A percentile compares a stretch with the other conserved stretches of the same genome.
These are phyloP conservation scores for Acrobasis consociella DNA, from an alignment of 2,888 invertebrate species.

Conservation along the genomic window DNA sequence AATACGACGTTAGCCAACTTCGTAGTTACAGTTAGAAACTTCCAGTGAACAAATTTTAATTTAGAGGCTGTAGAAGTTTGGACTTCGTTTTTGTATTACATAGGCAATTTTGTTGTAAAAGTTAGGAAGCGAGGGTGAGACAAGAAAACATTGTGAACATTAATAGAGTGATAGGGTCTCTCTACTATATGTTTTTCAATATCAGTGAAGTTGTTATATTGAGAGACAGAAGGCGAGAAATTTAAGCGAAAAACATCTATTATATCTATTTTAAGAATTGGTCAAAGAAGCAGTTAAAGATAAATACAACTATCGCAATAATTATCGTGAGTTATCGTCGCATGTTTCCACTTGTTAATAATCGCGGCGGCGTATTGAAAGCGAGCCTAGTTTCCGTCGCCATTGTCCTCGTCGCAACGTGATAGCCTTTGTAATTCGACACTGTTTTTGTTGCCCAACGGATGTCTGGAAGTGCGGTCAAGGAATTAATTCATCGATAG, in stretches of 20 bases:
- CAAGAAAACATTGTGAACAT: not conserved
- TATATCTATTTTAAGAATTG: too few species aligned
- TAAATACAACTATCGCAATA: not conserved
- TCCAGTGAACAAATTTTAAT: not conserved
- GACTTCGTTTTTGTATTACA: not conserved
- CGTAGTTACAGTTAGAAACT: slow-evolving; percentile 10
- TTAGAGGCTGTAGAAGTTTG: not conserved
- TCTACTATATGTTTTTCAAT: too few species aligned
- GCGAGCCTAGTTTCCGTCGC: slow-evolving; percentile 41
- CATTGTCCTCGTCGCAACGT: slow-evolving; percentile 36
- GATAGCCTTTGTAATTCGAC: slow-evolving; percentile 23
- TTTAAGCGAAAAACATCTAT: too few species aligned
- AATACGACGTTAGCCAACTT: slow-evolving; percentile 11
- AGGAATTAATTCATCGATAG: slow-evolving; percentile 15
- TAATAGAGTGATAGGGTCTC: too few species aligned
- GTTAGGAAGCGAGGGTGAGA: not conserved
- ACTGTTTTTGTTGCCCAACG: slow-evolving; percentile 22
- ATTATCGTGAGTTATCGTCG: slow-evolving; percentile 31
- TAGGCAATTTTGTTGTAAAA: not conserved
- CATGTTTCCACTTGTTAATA: slow-evolving; percentile 35
- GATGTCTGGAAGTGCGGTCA: slow-evolving; percentile 20
- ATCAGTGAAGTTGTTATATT: too few species aligned
- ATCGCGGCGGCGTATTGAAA: slow-evolving; percentile 40
- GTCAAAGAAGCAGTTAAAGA: too few species aligned
- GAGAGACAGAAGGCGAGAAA: too few species aligned